Base-by-base conservation (phyloP, 1,140 invertebrate genomes). In the Trichonephila inaurata region DNA sequence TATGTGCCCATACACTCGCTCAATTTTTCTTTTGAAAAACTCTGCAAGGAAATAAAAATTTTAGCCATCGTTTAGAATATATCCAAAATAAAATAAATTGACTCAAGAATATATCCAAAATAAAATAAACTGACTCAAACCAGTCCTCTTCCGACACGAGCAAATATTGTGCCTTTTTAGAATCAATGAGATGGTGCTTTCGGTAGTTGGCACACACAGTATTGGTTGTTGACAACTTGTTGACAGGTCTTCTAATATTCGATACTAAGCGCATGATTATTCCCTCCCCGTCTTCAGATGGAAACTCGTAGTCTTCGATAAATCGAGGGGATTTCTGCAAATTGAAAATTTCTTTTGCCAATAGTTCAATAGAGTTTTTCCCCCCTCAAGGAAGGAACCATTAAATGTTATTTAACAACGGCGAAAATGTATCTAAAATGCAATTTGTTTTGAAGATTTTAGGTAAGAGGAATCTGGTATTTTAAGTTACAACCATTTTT, bases 171-270 rank as follows among this genome's bases (percentile, higher is more conserved):
- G 77, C 89, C 60, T 83, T 91, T 91, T 83, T 91, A 91, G 60
- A 91, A 91, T 91, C 89, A 91, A 91, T 91, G 89, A 83, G 58
- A 33, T 40, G 61, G 61, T 58, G 60, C 40, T 83, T 64, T 64
- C 28, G n/a, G 28, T 62, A 40, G 28, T 58, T 33, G 69, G 69
- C 24, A 82, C 44, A 61, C 33, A 81, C 28, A 28, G 89, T 28
- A 33, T 64, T 83, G 60, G 60, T 64, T 91, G 72, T 83, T 91
- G 89, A 91, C 89, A 91, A 82, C 89, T 40, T 91, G 89, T 91
- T 91, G 89, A 91, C 89, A 91, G 89, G 81, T 83, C 89, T 82
- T 64, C 89, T 83, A 83, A 83, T 89, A 89, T 89, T 90, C 89
- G 69, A 90, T 90, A 90, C 87, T 69, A 89, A 89, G 87, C 64